Percentiles rank a stretch among this genome's conserved stretches.
phyloP scores from a whole-genome alignment of 2,888 invertebrate genomes.

The Dynastes tityus region DNA sequence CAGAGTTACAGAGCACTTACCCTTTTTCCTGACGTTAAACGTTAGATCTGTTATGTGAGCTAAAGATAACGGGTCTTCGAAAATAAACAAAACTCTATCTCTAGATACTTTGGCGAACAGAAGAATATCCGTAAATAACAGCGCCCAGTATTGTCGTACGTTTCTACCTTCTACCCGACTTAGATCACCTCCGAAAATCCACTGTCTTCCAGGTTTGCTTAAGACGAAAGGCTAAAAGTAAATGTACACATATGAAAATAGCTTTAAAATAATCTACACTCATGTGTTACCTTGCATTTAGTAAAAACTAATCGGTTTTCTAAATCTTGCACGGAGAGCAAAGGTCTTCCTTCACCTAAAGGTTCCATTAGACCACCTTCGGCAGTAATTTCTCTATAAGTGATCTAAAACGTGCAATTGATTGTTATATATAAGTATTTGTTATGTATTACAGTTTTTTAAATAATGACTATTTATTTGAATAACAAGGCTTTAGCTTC shows the following conservation, averaged over 20 bases:
- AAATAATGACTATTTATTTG: too few species aligned
- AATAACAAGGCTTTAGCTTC: too few species aligned
- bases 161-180: constrained; percentile 88
- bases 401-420: constrained; percentile 70
- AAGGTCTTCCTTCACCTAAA: constrained; percentile 85
- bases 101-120: constrained; percentile 90
- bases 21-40: constrained; percentile 89
- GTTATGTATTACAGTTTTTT: not conserved
- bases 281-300: constrained; percentile 81
- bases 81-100: constrained; percentile 89
- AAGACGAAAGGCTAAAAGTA: constrained; percentile 83
- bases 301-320: constrained; percentile 92
- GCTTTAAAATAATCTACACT: not conserved
- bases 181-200: constrained; percentile 92
- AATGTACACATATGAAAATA: constrained; percentile 36
- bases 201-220: constrained; percentile 87
- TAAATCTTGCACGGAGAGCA: constrained; percentile 87
- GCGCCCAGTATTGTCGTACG: constrained; percentile 88
- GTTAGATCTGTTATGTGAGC: constrained; percentile 86
- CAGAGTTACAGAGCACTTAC: constrained; percentile 66
- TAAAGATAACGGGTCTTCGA: constrained; percentile 88
- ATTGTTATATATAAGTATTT: constrained; percentile 46
- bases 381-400: constrained; percentile 87
- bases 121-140: constrained; percentile 87
- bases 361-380: constrained; percentile 91